Evolutionary conservation across 2,888 invertebrate genomes (phyloP), one percentile per base, ranked within the genome.

Genomic region (Villa cingulata): DNA sequence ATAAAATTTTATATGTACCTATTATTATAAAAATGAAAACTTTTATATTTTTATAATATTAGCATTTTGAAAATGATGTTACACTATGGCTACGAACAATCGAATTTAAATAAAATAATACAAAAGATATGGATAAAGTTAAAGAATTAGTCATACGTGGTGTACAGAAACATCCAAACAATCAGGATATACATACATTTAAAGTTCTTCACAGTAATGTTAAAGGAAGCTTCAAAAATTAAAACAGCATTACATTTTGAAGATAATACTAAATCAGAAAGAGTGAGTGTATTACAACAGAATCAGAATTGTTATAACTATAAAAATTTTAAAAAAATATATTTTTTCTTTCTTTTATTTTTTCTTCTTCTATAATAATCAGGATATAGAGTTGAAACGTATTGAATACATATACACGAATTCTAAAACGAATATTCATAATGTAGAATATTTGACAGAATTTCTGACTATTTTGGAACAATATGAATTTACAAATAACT

Each of bases 1-100:
- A n/a, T n/a, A n/a, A n/a, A n/a, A n/a, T n/a, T n/a, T n/a, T n/a
- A n/a, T n/a, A n/a, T n/a, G n/a, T n/a, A n/a, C n/a, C n/a, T n/a
- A 23, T 23, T 23, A 23, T 7, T 60, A n/a, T 15, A 43, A 14
- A 15, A 34, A 9, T 9, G 3, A n/a, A 34, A 15, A 9, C 12
- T 34, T 34, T 34, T 34, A 15, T 15, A 4, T n/a, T 34, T 10
- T 4, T 34, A 10, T 20, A 18, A 37, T 37, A 4, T 40, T 20
- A 83, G 77, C 72, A 80, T 10, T 85, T 87, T 62, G 77, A 81
- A 15, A 78, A 83, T 44, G 81, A 81, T 56, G 79, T 82, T 14
- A 76, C 81, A 55, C 72, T 83, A 51, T 92, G 90, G 88, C 76
- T 81, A 48, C 69, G 82, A 54, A 88, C 89, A 1, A 86, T 86